Evolutionary conservation across 2,888 invertebrate genomes (phyloP), one percentile per base, ranked within the genome.

Genomic region (Ochropleura plecta): DNA sequence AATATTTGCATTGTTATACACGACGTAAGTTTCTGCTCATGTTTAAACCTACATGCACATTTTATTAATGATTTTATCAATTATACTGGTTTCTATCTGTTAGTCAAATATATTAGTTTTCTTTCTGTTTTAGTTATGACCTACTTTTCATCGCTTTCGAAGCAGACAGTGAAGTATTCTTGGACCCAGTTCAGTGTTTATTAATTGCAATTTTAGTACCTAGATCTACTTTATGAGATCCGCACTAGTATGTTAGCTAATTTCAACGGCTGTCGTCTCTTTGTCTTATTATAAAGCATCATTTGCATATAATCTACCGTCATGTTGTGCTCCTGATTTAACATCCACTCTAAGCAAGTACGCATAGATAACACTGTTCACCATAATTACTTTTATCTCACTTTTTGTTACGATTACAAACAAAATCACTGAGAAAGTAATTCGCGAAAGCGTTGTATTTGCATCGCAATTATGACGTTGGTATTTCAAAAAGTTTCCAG

Each of bases 391-490:
- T 59, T 71, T 71, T 71, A 81, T 70, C 68, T 84, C 48, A 65
- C 14, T 65, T 53, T 57, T 82, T 65, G 46, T 85, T 69, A 85
- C 51, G 65, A 78, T 82, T 78, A 70, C 69, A 79, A 81, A 76
- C 67, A 80, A 69, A 76, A 66, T 81, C 65, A 77, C 30, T 69
- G 76, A 66, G 88, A 86, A 86, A 86, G 82, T 82, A 71, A 82
- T 78, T 64, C 67, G 74, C 76, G 86, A 86, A 86, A 88, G 88
- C 48, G 67, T 62, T 62, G 62, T 86, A 81, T 86, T 84, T 81
- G 76, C 78, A 81, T 78, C 62, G 73, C 64, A 66, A 80, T 88
- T 86, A 86, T 78, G 77, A 79, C 72, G 74, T 63, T 68, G 64
- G 70, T 62, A 80, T 83, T 81, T 81, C 64, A 76, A 84, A 79